These are phyloP conservation scores for Pristionchus arcanus DNA, from an alignment of 2,888 invertebrate genomes.

Conservation along the genomic window DNA sequence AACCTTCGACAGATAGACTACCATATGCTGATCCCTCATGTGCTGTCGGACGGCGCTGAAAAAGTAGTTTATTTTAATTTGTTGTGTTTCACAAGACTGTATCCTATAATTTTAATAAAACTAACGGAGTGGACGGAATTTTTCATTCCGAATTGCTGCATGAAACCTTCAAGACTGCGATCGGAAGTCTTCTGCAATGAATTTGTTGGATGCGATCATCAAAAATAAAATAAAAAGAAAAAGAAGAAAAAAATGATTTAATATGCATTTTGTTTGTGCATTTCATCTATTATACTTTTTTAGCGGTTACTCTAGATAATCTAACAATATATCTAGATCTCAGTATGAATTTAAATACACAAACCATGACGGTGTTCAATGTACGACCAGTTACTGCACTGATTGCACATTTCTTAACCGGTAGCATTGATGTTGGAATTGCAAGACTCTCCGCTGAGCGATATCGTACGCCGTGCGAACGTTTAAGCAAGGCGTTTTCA, in stretches of 20 bases:
- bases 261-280: no score
- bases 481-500: background rate
- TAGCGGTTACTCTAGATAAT: no score
- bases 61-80: background rate
- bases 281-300: no score
- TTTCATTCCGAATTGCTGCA: constrained; percentile 53
- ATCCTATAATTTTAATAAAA: background rate
- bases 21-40: background rate
- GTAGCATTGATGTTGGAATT: background rate
- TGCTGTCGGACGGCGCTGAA: constrained; percentile 23
- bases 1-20: background rate
- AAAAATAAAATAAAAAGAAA: no score
- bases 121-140: constrained; percentile 8
- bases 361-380: background rate
- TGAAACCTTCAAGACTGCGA: constrained; percentile 47
- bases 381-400: no score
- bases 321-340: no score
- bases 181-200: constrained; percentile 40
- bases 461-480: constrained; percentile 7
- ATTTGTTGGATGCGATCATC: background rate
- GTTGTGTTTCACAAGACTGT: background rate
- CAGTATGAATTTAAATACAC: no score
- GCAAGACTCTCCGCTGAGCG: constrained; percentile 1
- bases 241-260: no score
- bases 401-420: no score